Conservation (phyloP, 2,888 invertebrate species). For the Pachliopta kotzebuea region DNA sequence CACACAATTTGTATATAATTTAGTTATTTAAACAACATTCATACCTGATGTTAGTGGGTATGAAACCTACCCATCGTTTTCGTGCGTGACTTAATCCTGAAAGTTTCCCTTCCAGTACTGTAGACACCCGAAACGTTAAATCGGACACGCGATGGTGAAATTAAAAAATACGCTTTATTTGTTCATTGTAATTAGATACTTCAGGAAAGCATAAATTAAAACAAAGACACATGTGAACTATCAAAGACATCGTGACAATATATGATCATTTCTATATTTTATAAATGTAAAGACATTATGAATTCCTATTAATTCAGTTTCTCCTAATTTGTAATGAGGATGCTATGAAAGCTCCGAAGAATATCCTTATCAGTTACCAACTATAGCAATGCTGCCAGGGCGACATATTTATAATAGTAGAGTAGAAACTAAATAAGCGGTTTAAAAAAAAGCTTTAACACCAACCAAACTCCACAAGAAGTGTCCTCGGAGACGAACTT, state of each 20-base stretch:
- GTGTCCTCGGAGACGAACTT: too few relatives aligned
- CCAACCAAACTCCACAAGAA: too few relatives aligned
- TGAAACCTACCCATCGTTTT: conserved; percentile 47
- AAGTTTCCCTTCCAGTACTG: conserved; percentile 32
- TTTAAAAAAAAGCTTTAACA: too few relatives aligned
- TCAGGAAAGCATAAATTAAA: background rate
- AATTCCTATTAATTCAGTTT: too few relatives aligned
- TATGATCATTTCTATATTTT: background rate
- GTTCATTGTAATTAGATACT: background rate
- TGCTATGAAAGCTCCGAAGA: too few relatives aligned
- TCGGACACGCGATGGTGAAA: conserved; percentile 28
- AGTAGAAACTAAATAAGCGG: too few relatives aligned
- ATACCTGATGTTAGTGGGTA: conserved; percentile 40
- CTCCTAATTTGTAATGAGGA: too few relatives aligned
- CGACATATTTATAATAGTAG: too few relatives aligned
- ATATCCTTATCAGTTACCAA: too few relatives aligned
- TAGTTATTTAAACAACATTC: conserved; percentile 32
- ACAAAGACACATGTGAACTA: background rate
- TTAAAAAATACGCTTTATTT: conserved; percentile 1
- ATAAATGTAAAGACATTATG: background rate
- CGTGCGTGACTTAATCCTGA: conserved; percentile 55
- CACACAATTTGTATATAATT: conserved; percentile 48
- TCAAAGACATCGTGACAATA: background rate
- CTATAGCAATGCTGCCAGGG: too few relatives aligned
- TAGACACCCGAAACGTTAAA: conserved; percentile 44